Percentiles rank a stretch among this genome's conserved stretches.
Evolutionary conservation across 2,797 vertebrate species (phyloP).

Genomic region (Trachurus trachurus): DNA sequence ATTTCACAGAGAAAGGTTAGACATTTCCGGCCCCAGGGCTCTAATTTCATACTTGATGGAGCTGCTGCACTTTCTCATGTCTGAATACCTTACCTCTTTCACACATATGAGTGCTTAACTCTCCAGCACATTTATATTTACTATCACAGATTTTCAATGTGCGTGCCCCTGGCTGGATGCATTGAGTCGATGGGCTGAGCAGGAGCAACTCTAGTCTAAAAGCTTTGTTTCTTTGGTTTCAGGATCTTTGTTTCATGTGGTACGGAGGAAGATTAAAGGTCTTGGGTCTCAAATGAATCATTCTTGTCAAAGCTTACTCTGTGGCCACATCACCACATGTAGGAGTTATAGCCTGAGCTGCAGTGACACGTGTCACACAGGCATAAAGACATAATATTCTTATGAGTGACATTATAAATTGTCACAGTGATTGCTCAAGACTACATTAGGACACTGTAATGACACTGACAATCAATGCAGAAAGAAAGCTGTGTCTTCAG

Average conservation of each 20-base stretch:
- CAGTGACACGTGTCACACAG: not conserved
- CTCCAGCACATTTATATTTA: not conserved
- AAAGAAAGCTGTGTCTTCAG: too few relatives aligned
- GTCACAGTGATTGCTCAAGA: not conserved
- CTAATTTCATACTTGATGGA: conserved; percentile 15
- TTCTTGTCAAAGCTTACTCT: not conserved
- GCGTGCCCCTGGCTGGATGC: not conserved
- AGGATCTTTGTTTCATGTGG: not conserved
- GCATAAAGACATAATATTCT: not conserved
- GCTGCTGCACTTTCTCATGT: conserved; percentile 1
- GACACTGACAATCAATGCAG: not conserved
- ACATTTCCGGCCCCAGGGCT: not conserved
- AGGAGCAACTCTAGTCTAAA: not conserved
- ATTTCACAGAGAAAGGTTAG: not conserved
- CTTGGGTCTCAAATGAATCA: not conserved
- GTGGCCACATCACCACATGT: not conserved
- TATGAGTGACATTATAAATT: not conserved
- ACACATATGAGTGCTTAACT: not conserved
- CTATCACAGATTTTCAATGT: not conserved
- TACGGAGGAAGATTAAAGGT: not conserved
- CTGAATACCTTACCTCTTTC: not conserved
- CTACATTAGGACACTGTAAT: not conserved
- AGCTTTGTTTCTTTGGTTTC: conserved; percentile 2
- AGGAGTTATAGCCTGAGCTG: conserved; percentile 7
- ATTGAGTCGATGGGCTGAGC: not conserved